Base-by-base conservation (phyloP, 2,888 invertebrate species). In the Agonopterix subpropinquella region DNA sequence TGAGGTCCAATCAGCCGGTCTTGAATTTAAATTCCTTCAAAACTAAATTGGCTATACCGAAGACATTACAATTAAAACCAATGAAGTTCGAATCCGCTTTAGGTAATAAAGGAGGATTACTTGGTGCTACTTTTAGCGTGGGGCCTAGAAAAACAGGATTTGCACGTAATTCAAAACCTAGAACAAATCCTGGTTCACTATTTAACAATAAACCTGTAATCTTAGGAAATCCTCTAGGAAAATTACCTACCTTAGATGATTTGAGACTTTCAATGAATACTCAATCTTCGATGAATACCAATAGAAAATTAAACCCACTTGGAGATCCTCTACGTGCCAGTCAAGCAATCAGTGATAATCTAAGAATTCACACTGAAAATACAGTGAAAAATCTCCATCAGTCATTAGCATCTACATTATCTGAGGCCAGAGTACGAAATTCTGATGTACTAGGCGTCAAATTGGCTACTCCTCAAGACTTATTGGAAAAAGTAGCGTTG, bases 371-470 rank as follows among this genome's bases (percentile, higher is more conserved):
- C 44, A 58, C 77, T 8, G 70, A 80, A 53, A 64, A 70, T 55
- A 56, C 71, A n/a, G 50, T 78, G 2, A 73, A 64, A 50, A 69
- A 69, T 50, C 52, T 79, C 47, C 70, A 77, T 41, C 57, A 72
- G 18, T 61, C 66, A 42, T 57, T 83, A 36, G 66, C 69, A 44
- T 65, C 67, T 9, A 62, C 67, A 18, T 52, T 76, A 1, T 66
- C 58, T 49, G 62, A 63, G 46, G 52, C 57, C 35, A 57, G 47
- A 42, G 28, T 53, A 37, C 53, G 43, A 18, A 11, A 54, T 45
- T 49, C 73, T 28, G 11, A 15, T 43, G 11, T 11, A 9, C 13
- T 10, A 9, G 59, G 52, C 5, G 59, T 57, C 35, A 55, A 67
- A 8, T 52, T 67, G n/a, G 56, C 60, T 49, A 68, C 67, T 50